Evolutionary conservation across 2,113 vertebrate genomes (phyloP).

Genomic region (Clarias gariepinus): DNA sequence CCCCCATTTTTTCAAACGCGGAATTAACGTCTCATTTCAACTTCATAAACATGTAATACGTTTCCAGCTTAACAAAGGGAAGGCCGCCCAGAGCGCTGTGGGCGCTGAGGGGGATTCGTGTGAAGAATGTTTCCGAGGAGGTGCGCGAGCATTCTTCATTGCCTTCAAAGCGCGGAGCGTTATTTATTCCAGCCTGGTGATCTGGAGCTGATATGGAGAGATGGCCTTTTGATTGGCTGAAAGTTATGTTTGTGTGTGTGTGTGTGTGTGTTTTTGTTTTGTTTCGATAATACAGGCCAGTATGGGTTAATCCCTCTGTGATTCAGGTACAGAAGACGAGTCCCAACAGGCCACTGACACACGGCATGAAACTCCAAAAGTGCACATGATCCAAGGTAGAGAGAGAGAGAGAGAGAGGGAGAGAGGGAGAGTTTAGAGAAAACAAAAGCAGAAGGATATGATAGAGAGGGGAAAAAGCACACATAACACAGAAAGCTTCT

Average conservation of each 20-base stretch:
- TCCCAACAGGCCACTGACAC: slow-evolving; percentile 70
- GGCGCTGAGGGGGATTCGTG: slow-evolving; percentile 29
- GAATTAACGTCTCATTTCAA: slow-evolving; percentile 73
- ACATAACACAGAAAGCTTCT: slow-evolving; percentile 66
- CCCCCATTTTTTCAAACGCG: slow-evolving; percentile 34
- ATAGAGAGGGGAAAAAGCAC: slow-evolving; percentile 59
- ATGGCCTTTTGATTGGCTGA: slow-evolving; percentile 18
- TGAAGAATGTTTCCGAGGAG: slow-evolving; percentile 34
- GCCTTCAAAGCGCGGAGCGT: slow-evolving; percentile 29
- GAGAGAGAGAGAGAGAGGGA: slow-evolving; percentile 15
- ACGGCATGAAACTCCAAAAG: slow-evolving; percentile 47
- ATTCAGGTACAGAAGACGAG: slow-evolving; percentile 70
- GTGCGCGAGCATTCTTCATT: slow-evolving; percentile 37
- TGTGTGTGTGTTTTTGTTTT: neutral
- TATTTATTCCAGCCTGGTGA: slow-evolving; percentile 20
- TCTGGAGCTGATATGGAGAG: slow-evolving; percentile 25
- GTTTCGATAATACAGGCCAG: slow-evolving; percentile 30
- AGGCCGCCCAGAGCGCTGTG: slow-evolving; percentile 34
- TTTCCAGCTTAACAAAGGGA: slow-evolving; percentile 50
- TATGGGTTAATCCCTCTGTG: slow-evolving; percentile 70
- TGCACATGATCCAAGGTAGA: slow-evolving; percentile 56
- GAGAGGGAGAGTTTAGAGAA: slow-evolving; percentile 59
- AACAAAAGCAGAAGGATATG: slow-evolving; percentile 66
- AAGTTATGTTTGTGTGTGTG: slow-evolving; percentile 42
- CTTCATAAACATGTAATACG: slow-evolving; percentile 68